These are phyloP conservation scores for Phalloptychus januarius DNA, from an alignment of 2,797 vertebrate species.

Conservation along the genomic window DNA sequence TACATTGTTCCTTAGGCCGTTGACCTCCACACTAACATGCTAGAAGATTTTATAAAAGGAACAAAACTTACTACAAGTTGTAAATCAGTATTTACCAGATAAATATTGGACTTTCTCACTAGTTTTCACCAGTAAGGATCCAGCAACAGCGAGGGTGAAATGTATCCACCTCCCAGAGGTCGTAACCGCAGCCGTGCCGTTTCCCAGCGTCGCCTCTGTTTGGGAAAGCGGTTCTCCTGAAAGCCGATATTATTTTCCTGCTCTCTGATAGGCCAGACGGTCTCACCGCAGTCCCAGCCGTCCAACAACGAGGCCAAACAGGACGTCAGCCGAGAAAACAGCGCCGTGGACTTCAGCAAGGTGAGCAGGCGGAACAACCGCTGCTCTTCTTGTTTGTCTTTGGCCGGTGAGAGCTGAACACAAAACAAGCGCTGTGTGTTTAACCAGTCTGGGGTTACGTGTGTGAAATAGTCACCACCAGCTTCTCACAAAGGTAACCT, in stretches of 20 bases:
- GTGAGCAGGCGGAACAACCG: conserved; percentile 76
- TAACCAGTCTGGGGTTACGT: conserved; percentile 63
- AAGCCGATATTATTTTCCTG: conserved; percentile 45
- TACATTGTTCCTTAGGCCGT: not conserved
- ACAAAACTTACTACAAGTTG: not conserved
- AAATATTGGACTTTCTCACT: not conserved
- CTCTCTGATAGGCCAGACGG: conserved; percentile 87
- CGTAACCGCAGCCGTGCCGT: conserved; percentile 44
- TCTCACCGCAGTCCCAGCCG: conserved; percentile 92
- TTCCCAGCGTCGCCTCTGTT: conserved; percentile 38
- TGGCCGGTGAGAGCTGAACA: conserved; percentile 45
- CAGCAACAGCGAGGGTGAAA: not conserved
- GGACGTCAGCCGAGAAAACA: conserved; percentile 98
- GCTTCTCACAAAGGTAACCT: conserved; percentile 50
- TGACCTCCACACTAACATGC: not conserved
- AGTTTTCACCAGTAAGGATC: conserved; percentile 13
- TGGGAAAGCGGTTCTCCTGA: conserved; percentile 41
- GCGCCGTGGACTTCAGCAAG: conserved; percentile 97
- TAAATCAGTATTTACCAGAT: not conserved
- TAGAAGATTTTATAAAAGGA: too few species aligned
- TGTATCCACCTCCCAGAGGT: conserved; percentile 34
- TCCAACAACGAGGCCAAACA: conserved; percentile 88
- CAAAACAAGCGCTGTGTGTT: conserved; percentile 52
- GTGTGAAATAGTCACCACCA: conserved; percentile 42
- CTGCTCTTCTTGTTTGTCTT: conserved; percentile 60